Conservation (phyloP, 2,888 invertebrate genomes). For the Tiliacea aurago region DNA sequence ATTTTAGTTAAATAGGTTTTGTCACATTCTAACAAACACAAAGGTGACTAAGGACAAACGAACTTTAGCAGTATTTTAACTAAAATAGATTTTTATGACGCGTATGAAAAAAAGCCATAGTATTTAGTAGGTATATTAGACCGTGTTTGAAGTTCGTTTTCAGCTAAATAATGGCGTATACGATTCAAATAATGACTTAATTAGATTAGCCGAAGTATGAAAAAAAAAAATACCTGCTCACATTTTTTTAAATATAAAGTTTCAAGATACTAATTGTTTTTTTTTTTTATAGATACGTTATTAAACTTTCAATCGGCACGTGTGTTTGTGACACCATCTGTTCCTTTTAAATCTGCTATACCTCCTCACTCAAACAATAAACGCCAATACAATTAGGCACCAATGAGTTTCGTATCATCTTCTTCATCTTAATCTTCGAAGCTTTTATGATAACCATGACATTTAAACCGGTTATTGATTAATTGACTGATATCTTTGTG, state of each 20-base stretch:
- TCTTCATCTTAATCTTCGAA: constrained; percentile 12
- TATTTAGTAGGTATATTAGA: no score
- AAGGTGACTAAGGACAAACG: no score
- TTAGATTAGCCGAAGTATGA: not conserved
- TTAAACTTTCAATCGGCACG: not conserved
- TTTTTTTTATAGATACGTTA: not conserved
- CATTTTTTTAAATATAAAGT: not conserved
- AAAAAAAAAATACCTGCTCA: no score
- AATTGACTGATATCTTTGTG: constrained; percentile 19
- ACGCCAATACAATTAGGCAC: not conserved
- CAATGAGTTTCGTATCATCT: constrained; percentile 17
- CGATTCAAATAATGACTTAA: not conserved
- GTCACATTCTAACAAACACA: no score
- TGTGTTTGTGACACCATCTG: not conserved
- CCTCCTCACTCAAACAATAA: constrained; percentile 8
- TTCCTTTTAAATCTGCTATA: constrained; percentile 14
- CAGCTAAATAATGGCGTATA: no score
- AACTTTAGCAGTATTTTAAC: no score
- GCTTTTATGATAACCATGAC: constrained; percentile 61
- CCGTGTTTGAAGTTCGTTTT: not conserved
- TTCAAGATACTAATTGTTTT: no score
- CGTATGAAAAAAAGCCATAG: no score
- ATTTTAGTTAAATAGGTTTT: no score
- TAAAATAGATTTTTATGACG: no score
- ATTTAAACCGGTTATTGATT: constrained; percentile 65